Evolutionary conservation across 2,888 invertebrate species (phyloP).

Genomic region (Ceriagrion tenellum): DNA sequence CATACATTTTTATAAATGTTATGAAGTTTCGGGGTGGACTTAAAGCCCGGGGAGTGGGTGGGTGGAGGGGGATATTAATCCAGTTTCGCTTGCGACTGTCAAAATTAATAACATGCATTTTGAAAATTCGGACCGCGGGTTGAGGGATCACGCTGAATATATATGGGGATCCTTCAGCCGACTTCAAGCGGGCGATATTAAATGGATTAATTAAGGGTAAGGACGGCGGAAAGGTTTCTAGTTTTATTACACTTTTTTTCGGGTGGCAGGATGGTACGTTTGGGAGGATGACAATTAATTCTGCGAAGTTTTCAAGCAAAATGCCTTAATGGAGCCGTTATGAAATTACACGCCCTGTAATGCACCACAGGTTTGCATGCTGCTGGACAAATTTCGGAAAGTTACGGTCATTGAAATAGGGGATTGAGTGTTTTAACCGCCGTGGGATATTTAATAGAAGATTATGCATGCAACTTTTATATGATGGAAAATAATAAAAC

Average conservation of each 20-base stretch:
- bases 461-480: not conserved
- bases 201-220: constrained; percentile 17
- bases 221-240: not conserved
- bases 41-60: not conserved
- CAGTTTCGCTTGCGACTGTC: not conserved
- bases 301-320: not conserved
- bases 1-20: not conserved
- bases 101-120: not conserved
- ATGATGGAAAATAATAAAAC: not conserved
- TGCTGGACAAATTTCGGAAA: not conserved
- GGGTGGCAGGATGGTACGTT: not conserved
- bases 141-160: not conserved
- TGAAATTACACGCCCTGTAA: not conserved
- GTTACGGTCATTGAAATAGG: not conserved
- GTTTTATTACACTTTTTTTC: not conserved
- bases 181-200: not conserved
- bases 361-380: not conserved
- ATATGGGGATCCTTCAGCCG: not conserved
- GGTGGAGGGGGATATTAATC: not conserved
- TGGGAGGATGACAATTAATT: not conserved
- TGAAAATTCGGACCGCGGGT: not conserved
- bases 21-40: not conserved
- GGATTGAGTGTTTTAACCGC: not conserved
- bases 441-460: not conserved
- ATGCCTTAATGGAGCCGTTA: not conserved